Evolutionary conservation across 1,140 invertebrate species (phyloP).

Genomic region (Sitobion miscanthi): DNA sequence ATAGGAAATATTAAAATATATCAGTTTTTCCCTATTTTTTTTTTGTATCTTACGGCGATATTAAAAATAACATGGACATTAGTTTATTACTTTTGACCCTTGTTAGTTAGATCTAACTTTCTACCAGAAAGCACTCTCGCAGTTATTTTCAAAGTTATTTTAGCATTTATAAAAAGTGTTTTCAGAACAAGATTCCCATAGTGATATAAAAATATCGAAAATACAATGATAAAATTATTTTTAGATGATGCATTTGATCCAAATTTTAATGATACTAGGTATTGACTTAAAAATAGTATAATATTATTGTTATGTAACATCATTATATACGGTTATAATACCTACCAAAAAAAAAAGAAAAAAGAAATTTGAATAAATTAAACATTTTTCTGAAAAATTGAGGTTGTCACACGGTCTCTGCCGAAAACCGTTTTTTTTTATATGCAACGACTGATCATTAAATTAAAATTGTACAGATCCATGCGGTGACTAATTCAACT

Average conservation of each 20-base stretch:
- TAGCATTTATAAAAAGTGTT: too few species aligned
- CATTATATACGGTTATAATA: too few species aligned
- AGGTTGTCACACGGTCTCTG: background rate
- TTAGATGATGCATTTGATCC: too few species aligned
- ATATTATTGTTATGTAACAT: background rate
- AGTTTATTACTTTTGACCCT: background rate
- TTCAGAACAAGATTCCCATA: background rate
- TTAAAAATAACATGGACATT: too few species aligned
- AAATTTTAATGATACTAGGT: background rate
- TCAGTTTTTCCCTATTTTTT: background rate
- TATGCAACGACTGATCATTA: background rate
- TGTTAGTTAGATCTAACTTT: background rate
- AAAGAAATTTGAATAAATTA: background rate
- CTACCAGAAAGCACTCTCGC: background rate
- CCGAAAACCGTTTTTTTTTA: background rate
- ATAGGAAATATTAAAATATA: too few species aligned
- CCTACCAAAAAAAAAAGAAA: too few species aligned
- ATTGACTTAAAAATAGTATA: background rate
- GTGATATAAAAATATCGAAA: too few species aligned
- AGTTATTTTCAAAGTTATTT: too few species aligned
- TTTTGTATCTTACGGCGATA: background rate
- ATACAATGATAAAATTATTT: too few species aligned
- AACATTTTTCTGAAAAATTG: background rate
- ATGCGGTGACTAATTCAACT: background rate
- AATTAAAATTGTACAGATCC: background rate